These are phyloP conservation scores for Chrosomus eos DNA, from an alignment of 2,797 vertebrate genomes.

Conservation along the genomic window DNA sequence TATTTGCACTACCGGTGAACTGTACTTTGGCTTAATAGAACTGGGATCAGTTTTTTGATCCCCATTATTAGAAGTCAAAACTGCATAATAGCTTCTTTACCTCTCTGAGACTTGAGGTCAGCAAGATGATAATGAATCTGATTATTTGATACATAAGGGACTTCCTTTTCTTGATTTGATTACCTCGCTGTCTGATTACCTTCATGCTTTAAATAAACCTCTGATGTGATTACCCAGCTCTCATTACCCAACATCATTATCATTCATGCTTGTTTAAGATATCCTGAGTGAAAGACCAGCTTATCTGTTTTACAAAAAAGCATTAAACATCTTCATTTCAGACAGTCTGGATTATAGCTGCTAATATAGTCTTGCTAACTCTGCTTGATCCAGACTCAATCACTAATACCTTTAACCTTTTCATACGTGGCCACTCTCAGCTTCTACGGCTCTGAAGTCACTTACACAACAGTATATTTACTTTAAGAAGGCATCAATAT, in stretches of 20 bases:
- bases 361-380: not conserved
- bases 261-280: slow-evolving; percentile 27
- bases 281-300: slow-evolving; percentile 27
- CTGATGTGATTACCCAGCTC: slow-evolving; percentile 68
- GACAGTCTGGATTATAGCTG: slow-evolving; percentile 2
- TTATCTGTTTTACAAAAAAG: not conserved
- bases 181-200: slow-evolving; percentile 61
- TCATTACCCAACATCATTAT: slow-evolving; percentile 62
- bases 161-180: slow-evolving; percentile 71
- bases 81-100: not conserved
- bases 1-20: not conserved
- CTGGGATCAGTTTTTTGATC: not conserved
- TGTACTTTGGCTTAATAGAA: not conserved
- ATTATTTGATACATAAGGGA: slow-evolving; percentile 65
- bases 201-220: slow-evolving; percentile 61
- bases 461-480: not conserved
- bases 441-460: not conserved
- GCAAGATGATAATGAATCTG: slow-evolving; percentile 25
- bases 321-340: slow-evolving; percentile 7
- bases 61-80: not conserved
- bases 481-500: not conserved
- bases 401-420: not conserved
- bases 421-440: not conserved
- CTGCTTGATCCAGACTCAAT: not conserved
- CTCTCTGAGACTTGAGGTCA: not conserved